Evolutionary conservation across 2,113 vertebrate genomes (phyloP).

Genomic region (Trematocara variabile): DNA sequence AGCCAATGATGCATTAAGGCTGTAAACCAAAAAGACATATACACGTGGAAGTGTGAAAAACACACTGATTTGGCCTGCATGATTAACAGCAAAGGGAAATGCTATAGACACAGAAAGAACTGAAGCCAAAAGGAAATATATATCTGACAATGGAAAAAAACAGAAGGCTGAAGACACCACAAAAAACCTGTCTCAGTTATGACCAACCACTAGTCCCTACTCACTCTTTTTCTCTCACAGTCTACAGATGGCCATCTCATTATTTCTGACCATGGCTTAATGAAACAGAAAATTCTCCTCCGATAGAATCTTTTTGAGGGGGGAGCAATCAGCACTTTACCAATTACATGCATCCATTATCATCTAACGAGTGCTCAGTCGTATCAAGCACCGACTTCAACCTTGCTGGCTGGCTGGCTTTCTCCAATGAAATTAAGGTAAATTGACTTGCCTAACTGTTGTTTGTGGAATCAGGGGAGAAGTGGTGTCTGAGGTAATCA

Average conservation of each 20-base stretch:
- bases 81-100: not conserved
- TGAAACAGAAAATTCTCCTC: slow-evolving; percentile 66
- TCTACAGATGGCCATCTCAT: slow-evolving; percentile 57
- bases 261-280: slow-evolving; percentile 68
- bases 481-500: slow-evolving; percentile 50
- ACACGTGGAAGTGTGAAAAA: not conserved
- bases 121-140: not conserved
- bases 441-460: slow-evolving; percentile 62
- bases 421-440: slow-evolving; percentile 57
- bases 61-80: not conserved
- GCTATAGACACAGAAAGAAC: not conserved
- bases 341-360: slow-evolving; percentile 66
- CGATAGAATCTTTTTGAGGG: slow-evolving; percentile 53
- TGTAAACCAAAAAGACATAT: slow-evolving; percentile 25
- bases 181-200: not conserved
- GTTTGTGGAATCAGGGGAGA: slow-evolving; percentile 49
- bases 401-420: slow-evolving; percentile 12
- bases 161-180: not conserved
- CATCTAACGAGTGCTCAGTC: slow-evolving; percentile 45
- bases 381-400: slow-evolving; percentile 30
- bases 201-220: not conserved
- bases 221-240: not conserved
- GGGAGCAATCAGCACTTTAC: slow-evolving; percentile 49
- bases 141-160: not conserved
- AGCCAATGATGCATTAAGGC: slow-evolving; percentile 42